A percentile compares a stretch with the other conserved stretches of the same genome.
Evolutionary conservation across 2,888 invertebrate species (phyloP).

Genomic region (Cryptocephalus primarius): DNA sequence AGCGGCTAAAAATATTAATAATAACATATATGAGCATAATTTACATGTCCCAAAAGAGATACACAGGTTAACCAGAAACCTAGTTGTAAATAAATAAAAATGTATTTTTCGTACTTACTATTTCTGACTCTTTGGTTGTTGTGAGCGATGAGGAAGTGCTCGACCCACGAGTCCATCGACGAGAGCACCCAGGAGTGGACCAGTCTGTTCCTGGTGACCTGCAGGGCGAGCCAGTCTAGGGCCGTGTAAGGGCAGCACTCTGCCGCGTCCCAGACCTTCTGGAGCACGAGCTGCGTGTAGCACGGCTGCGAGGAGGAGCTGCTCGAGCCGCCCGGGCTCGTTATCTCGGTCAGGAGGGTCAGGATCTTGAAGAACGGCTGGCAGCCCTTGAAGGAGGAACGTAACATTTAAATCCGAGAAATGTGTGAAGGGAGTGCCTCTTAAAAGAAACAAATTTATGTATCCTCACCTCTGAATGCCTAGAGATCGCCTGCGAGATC

Average conservation of each 20-base stretch:
- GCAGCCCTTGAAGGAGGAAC: constrained; percentile 48
- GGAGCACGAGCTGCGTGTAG: constrained; percentile 80
- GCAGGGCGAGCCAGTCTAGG: constrained; percentile 81
- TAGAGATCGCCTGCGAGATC: constrained; percentile 83
- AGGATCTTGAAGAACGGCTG: constrained; percentile 88
- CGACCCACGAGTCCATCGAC: constrained; percentile 86
- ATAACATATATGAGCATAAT: too few relatives aligned
- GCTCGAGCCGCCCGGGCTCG: constrained; percentile 38
- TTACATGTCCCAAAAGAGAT: too few relatives aligned
- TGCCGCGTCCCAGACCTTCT: constrained; percentile 81
- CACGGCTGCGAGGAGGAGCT: constrained; percentile 71
- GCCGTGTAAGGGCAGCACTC: constrained; percentile 87
- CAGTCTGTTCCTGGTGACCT: constrained; percentile 77
- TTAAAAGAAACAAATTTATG: neutral
- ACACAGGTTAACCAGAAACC: too few relatives aligned
- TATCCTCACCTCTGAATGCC: constrained; percentile 68
- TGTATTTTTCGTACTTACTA: constrained; percentile 38
- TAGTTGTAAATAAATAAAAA: neutral
- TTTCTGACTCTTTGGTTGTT: constrained; percentile 77
- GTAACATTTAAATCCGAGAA: neutral
- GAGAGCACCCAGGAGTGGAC: constrained; percentile 88
- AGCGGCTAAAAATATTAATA: constrained; percentile 54
- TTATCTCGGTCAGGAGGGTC: constrained; percentile 72
- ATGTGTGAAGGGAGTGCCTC: neutral
- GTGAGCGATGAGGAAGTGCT: constrained; percentile 77